Conservation (phyloP, 2,797 vertebrate genomes). For the Craterocephalus amniculus region DNA sequence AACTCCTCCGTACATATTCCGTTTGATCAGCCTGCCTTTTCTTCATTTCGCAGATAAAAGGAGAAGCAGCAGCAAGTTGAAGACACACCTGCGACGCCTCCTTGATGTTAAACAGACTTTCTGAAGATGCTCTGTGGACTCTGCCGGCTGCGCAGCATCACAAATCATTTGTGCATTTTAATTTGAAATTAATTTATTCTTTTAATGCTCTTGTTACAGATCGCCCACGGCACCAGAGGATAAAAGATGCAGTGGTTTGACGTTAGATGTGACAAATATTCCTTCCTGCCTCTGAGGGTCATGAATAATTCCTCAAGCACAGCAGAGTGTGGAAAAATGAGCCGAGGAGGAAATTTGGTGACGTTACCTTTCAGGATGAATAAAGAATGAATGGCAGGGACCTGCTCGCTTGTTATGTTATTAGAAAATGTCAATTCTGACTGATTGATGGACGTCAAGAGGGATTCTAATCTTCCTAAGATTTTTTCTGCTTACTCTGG, state of each 20-base stretch:
- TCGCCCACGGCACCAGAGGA: neutral
- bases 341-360: constrained; percentile 29
- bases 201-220: neutral
- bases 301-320: constrained; percentile 49
- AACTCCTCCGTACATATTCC: constrained; percentile 1
- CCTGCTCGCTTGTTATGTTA: neutral
- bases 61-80: neutral
- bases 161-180: neutral
- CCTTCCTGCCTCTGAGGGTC: constrained; percentile 16
- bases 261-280: constrained; percentile 39
- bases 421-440: neutral
- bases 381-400: constrained; percentile 1
- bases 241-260: constrained; percentile 15
- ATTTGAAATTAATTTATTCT: constrained; percentile 2
- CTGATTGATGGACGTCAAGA: fast-evolving
- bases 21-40: constrained; percentile 26
- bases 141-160: fast-evolving
- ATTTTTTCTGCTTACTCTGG: too few species aligned
- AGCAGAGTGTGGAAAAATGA: constrained; percentile 31
- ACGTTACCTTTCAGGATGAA: constrained; percentile 23
- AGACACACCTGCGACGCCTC: neutral
- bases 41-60: constrained; percentile 28
- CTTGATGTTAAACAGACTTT: neutral
- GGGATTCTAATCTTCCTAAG: too few species aligned
- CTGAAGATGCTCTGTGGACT: neutral